Base-by-base conservation (phyloP, 2,888 invertebrate genomes). In the Campoplex nolae region DNA sequence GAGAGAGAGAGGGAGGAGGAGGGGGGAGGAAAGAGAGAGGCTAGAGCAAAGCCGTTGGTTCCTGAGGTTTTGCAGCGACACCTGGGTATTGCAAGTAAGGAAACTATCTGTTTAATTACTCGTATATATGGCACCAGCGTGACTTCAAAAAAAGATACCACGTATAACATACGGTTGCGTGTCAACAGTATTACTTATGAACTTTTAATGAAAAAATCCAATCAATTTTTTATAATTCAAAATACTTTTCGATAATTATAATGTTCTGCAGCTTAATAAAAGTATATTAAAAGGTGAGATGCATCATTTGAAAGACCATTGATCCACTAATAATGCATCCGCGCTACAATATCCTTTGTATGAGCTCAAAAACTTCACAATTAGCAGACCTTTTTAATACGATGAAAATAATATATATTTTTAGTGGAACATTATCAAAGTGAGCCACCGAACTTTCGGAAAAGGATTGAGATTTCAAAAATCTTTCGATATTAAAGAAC, bases 41-140 rank as follows among this genome's bases (percentile, higher is more conserved):
- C 32, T 65, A 54, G 54, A 23, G 35, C 45, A 67, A 75, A 54
- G 42, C 74, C 38, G 65, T 7, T n/a, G 23, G 45, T 58, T 88
- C 74, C 85, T 73, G 85, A 89, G 89, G 85, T 71, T 70, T 62
- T 58, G 28, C 70, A 38, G 48, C 23, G 70, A 51, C 75, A 70
- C 48, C 42, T 82, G 88, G 70, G 86, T 87, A 91, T 88, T 89
- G 54, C 82, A 77, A 88, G 78, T 83, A 88, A 89, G 88, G 88
- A 89, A 85, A 87, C 88, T 90, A 91, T 90, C 88, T 88, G 88
- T 88, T 88, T 89, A 91, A 91, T 91, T 91, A 91, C 89, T 89
- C 88, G 80, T 85, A 88, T 82, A 78, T 78, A 86, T 42, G n/a
- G 1, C 48, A 82, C 2, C 45, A 48, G 23, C 18, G 23, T 28